phyloP scores from a whole-genome alignment of 2,113 vertebrate species.

The Microcebus murinus region DNA sequence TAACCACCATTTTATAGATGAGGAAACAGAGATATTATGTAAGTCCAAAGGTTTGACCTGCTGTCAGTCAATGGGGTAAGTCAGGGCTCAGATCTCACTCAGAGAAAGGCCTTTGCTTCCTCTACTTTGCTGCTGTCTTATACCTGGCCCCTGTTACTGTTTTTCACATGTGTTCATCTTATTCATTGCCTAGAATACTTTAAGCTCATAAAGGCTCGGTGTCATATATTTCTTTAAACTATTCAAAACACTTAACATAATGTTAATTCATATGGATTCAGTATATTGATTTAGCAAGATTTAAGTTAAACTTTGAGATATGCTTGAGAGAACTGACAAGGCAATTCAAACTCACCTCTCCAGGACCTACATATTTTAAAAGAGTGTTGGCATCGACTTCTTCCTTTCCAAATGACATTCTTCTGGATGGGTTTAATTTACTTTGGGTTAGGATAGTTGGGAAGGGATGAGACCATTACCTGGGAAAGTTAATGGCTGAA shows the following conservation, averaged over 20 bases:
- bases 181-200: not conserved
- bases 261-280: slow-evolving; percentile 48
- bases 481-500: slow-evolving; percentile 75
- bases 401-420: slow-evolving; percentile 45
- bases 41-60: not conserved
- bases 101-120: not conserved
- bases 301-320: slow-evolving; percentile 51
- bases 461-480: slow-evolving; percentile 52
- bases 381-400: not conserved
- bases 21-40: not conserved
- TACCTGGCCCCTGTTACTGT: not conserved
- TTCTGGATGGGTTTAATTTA: slow-evolving; percentile 62
- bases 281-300: slow-evolving; percentile 21
- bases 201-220: slow-evolving; percentile 1
- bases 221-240: slow-evolving; percentile 37
- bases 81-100: not conserved
- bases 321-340: slow-evolving; percentile 34
- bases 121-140: not conserved
- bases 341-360: slow-evolving; percentile 34
- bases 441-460: slow-evolving; percentile 54
- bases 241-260: slow-evolving; percentile 34
- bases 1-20: not conserved
- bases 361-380: slow-evolving; percentile 47
- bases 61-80: not conserved
- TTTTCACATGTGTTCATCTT: not conserved